Evolutionary conservation across 2,113 vertebrate species (phyloP).

Genomic region (Stictonetta naevosa): DNA sequence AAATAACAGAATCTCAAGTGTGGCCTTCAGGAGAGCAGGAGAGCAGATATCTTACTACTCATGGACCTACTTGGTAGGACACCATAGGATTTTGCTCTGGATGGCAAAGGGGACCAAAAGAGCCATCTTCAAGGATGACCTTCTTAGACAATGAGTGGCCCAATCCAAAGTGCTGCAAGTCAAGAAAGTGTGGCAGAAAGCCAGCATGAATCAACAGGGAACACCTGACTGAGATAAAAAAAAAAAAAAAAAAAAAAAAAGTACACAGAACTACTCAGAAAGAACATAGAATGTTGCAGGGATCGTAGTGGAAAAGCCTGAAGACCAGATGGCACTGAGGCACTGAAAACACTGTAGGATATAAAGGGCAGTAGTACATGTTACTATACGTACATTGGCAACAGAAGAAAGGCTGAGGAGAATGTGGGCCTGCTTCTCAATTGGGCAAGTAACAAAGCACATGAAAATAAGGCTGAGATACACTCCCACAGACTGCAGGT

Average conservation of each 20-base stretch:
- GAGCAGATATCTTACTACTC: background rate
- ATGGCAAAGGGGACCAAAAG: background rate
- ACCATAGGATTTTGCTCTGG: background rate
- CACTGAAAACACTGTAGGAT: background rate
- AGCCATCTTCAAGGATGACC: background rate
- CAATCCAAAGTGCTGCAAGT: background rate
- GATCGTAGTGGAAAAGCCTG: background rate
- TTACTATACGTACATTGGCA: background rate
- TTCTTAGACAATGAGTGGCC: background rate
- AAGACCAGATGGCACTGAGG: background rate
- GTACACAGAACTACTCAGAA: background rate
- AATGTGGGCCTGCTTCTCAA: background rate
- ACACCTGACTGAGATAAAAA: background rate
- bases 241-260: background rate
- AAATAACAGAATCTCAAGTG: background rate
- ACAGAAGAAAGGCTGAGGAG: background rate
- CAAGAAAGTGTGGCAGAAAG: background rate
- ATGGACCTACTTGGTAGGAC: background rate
- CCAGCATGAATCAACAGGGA: background rate
- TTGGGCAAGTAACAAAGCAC: background rate
- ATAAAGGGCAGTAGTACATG: background rate
- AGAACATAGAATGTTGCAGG: background rate
- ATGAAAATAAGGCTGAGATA: background rate
- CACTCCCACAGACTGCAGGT: background rate
- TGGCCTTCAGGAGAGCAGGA: background rate